These are phyloP conservation scores for Pheosia gnoma DNA, from an alignment of 2,888 invertebrate genomes.

Conservation along the genomic window DNA sequence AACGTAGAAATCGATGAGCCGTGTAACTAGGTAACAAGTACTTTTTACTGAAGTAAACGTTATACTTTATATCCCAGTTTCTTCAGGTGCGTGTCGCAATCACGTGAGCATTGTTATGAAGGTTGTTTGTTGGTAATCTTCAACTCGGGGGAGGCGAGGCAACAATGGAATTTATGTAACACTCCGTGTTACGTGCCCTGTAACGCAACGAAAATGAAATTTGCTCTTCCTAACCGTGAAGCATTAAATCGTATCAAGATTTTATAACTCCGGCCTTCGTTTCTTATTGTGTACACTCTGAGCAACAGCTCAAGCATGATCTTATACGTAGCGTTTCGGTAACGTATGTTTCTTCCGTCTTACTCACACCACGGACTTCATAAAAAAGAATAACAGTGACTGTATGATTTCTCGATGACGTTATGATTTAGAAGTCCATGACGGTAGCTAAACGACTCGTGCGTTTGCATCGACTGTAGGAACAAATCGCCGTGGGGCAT, in stretches of 20 bases:
- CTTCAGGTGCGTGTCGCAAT: constrained; percentile 27
- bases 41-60: constrained; percentile 13
- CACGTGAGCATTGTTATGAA: constrained; percentile 52
- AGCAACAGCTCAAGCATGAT: constrained; percentile 7
- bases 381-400: too few relatives aligned
- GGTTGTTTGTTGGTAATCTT: constrained; percentile 39
- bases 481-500: not conserved
- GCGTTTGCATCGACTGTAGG: not conserved
- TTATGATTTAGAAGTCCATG: not conserved
- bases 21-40: not conserved
- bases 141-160: constrained; percentile 39
- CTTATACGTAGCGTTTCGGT: too few relatives aligned
- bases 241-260: constrained; percentile 56
- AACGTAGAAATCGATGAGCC: constrained; percentile 11
- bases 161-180: constrained; percentile 70
- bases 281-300: constrained; percentile 44
- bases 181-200: constrained; percentile 47
- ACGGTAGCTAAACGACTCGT: not conserved
- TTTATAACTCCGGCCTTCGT: constrained; percentile 49
- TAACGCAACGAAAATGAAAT: constrained; percentile 60
- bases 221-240: constrained; percentile 58
- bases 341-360: too few relatives aligned
- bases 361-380: too few relatives aligned
- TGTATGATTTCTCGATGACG: too few relatives aligned
- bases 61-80: constrained; percentile 35